Evolutionary conservation across 2,797 vertebrate genomes (phyloP).

Genomic region (Periophthalmus magnuspinnatus): DNA sequence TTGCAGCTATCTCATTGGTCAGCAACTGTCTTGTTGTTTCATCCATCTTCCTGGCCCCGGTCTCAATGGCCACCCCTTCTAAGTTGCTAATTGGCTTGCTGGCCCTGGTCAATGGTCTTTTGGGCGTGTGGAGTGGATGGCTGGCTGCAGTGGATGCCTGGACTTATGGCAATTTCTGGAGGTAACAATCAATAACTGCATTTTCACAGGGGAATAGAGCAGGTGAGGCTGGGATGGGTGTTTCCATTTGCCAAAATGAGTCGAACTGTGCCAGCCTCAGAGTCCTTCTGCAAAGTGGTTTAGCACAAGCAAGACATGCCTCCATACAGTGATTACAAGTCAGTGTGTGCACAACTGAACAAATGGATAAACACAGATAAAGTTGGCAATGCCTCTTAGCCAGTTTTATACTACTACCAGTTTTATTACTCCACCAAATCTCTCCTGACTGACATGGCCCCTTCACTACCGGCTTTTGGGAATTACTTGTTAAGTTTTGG

Average conservation of each 20-base stretch:
- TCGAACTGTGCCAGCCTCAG: not conserved
- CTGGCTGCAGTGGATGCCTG: slow-evolving; percentile 85
- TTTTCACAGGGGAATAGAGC: not conserved
- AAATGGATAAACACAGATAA: no score
- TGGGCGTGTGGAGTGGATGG: slow-evolving; percentile 83
- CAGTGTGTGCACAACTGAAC: no score
- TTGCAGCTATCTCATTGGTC: slow-evolving; percentile 81
- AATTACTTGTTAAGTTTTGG: not conserved
- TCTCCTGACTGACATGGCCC: not conserved
- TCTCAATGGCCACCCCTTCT: slow-evolving; percentile 74
- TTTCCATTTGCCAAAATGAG: not conserved
- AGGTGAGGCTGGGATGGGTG: not conserved
- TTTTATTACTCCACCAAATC: no score
- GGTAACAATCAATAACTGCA: slow-evolving; percentile 34
- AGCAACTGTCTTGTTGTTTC: slow-evolving; percentile 85
- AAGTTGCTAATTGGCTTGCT: slow-evolving; percentile 87
- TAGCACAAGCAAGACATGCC: no score
- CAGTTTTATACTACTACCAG: no score
- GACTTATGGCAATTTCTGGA: slow-evolving; percentile 88
- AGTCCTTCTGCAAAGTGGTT: no score
- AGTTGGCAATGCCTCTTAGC: no score
- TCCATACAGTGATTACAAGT: no score
- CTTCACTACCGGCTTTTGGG: not conserved
- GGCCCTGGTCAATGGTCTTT: slow-evolving; percentile 83
- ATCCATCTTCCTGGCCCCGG: slow-evolving; percentile 80